Conservation (phyloP, 2,797 vertebrate species). For the Ambastaia sidthimunki region DNA sequence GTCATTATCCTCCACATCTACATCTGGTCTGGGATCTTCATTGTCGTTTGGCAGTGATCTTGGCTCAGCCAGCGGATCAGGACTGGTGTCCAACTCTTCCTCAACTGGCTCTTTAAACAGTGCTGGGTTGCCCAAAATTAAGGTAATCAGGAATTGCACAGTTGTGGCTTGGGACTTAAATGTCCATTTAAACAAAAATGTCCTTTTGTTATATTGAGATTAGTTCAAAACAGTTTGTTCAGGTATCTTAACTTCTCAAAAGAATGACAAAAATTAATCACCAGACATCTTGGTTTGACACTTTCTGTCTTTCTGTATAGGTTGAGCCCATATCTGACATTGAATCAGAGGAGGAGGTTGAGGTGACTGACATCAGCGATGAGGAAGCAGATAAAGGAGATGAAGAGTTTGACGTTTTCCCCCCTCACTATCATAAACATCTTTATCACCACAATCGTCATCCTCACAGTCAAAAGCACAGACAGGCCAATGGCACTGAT, state of each 20-base stretch:
- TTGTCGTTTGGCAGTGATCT: conserved; percentile 76
- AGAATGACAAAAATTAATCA: no score
- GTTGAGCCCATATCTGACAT: conserved; percentile 92
- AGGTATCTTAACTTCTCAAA: no score
- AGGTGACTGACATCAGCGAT: conserved; percentile 92
- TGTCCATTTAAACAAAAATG: no score
- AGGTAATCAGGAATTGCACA: conserved; percentile 72
- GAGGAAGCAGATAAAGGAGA: conserved; percentile 83
- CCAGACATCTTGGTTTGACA: no score
- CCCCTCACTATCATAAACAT: conserved; percentile 63
- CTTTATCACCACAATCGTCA: conserved; percentile 61
- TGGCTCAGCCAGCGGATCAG: conserved; percentile 75
- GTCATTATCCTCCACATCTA: conserved; percentile 77
- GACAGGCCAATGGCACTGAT: conserved; percentile 68
- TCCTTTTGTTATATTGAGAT: no score
- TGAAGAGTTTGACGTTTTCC: conserved; percentile 77
- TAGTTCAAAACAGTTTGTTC: no score
- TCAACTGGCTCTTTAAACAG: conserved; percentile 80
- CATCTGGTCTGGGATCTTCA: conserved; percentile 75
- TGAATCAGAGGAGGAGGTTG: conserved; percentile 86
- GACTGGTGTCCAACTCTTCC: conserved; percentile 77
- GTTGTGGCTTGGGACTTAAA: neutral
- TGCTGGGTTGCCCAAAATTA: conserved; percentile 81
- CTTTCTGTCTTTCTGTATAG: conserved; percentile 61
- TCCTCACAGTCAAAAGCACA: conserved; percentile 61